Percentiles rank a stretch among this genome's conserved stretches.
phyloP scores from a whole-genome alignment of 2,113 vertebrate species.

The Hippocampus barbouri region DNA sequence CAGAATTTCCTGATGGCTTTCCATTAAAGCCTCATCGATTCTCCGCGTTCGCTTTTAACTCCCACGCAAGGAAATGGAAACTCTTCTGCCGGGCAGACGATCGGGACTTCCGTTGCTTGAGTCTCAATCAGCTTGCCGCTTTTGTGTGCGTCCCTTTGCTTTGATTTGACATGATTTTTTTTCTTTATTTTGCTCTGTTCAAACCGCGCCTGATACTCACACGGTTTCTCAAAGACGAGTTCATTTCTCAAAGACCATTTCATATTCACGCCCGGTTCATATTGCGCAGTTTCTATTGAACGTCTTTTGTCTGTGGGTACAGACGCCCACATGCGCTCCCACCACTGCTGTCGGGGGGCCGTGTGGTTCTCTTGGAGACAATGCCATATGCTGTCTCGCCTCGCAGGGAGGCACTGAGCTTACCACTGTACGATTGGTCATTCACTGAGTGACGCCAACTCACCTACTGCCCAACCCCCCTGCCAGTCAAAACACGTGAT shows the following conservation, averaged over 20 bases:
- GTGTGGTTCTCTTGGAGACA: conserved; percentile 71
- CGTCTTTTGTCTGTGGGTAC: background rate
- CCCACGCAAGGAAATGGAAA: conserved; percentile 65
- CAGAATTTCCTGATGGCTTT: conserved; percentile 60
- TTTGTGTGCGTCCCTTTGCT: background rate
- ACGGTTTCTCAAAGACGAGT: background rate
- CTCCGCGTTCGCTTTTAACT: conserved; percentile 64
- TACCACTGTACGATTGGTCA: conserved; percentile 40
- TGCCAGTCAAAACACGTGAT: background rate
- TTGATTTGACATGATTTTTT: no score
- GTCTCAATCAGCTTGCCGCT: conserved; percentile 38
- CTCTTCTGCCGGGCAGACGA: conserved; percentile 50
- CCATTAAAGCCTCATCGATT: conserved; percentile 75
- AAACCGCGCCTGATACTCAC: background rate
- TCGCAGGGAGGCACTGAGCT: conserved; percentile 52
- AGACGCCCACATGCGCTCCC: conserved; percentile 9
- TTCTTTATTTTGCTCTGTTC: background rate
- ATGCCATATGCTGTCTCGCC: conserved; percentile 78
- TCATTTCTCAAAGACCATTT: background rate
- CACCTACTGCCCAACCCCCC: conserved; percentile 1
- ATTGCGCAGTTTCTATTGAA: background rate
- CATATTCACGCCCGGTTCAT: background rate
- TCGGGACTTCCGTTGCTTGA: conserved; percentile 31
- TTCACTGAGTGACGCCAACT: conserved; percentile 33
- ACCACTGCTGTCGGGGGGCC: conserved; percentile 65